Conservation (phyloP, 1,140 invertebrate species). For the Venturia canescens region DNA sequence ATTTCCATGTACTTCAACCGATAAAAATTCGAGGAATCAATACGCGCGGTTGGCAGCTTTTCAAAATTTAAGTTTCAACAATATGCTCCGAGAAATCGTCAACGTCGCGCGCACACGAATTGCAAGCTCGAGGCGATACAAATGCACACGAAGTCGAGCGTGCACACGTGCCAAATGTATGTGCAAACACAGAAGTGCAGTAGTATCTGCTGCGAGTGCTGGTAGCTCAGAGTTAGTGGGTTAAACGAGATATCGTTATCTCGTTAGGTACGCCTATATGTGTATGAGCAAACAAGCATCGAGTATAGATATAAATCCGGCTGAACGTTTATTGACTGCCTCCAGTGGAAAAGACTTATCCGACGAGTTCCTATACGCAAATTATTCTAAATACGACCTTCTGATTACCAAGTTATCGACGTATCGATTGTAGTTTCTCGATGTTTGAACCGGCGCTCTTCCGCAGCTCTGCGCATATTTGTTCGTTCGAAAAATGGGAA, state of each 20-base stretch:
- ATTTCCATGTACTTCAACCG: too few species aligned
- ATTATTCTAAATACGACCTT: background rate
- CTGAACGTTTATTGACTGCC: background rate
- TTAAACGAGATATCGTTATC: constrained; percentile 61
- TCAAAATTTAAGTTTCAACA: background rate
- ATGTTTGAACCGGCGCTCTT: background rate
- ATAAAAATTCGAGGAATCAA: background rate
- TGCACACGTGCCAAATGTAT: constrained; percentile 2
- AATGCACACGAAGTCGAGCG: constrained; percentile 6
- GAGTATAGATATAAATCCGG: background rate
- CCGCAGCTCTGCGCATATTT: background rate
- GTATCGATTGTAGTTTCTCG: background rate
- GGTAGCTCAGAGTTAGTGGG: constrained; percentile 50
- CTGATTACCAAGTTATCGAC: background rate
- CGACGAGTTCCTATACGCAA: background rate
- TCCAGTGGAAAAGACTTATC: background rate
- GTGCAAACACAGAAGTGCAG: constrained; percentile 14
- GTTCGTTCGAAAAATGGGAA: constrained; percentile 2
- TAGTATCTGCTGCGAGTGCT: background rate
- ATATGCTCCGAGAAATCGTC: background rate
- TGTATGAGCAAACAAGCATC: background rate
- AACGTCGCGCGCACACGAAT: background rate
- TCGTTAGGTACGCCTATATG: background rate
- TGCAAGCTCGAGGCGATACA: constrained; percentile 50
- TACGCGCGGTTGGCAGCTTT: background rate